Base-by-base conservation (phyloP, 2,888 invertebrate genomes). In the Diogma glabrata region DNA sequence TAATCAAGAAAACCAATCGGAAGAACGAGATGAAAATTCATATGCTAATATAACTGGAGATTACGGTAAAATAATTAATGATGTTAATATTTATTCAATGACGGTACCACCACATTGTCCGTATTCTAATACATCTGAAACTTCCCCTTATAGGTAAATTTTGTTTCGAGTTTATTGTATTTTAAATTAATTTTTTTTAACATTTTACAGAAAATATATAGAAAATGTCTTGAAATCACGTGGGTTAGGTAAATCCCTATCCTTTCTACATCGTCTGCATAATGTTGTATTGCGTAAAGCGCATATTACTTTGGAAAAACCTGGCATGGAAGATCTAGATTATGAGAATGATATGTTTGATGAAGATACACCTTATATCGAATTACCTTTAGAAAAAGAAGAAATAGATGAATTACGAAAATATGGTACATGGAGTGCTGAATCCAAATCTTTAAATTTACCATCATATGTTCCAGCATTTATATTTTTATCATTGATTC, bases 381-480 rank as follows among this genome's bases (percentile, higher is more conserved):
- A 54, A 60, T 46, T 49, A n/a, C 54, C 53, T 30, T 23, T 56
- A 9, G 40, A 51, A 36, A 54, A 12, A 53, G 53, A 20, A 57
- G n/a, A 60, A 56, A 20, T 53, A 38, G 48, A 55, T 3, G 60
- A 60, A 49, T 49, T 60, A 19, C 53, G 56, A 54, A 53, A 68
- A 33, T 88, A 81, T 65, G 89, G 90, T 0, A 79, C 76, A 60
- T 87, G 85, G 83, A 85, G 87, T 53, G 72, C 77, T 9, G 87
- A 90, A 71, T 82, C 84, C 50, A 71, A 75, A 53, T 74, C 79
- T n/a, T 78, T 93, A 69, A 78, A 79, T 53, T 72, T 95, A 56
- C 95, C 94, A 1, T 87, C 89, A 3, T 92, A 91, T 72, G 78
- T 84, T 58, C 79, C 84, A 28, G 80, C 85, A 54, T 95, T 91